phyloP scores from a whole-genome alignment of 2,797 vertebrate species.

The Bufotes viridis region DNA sequence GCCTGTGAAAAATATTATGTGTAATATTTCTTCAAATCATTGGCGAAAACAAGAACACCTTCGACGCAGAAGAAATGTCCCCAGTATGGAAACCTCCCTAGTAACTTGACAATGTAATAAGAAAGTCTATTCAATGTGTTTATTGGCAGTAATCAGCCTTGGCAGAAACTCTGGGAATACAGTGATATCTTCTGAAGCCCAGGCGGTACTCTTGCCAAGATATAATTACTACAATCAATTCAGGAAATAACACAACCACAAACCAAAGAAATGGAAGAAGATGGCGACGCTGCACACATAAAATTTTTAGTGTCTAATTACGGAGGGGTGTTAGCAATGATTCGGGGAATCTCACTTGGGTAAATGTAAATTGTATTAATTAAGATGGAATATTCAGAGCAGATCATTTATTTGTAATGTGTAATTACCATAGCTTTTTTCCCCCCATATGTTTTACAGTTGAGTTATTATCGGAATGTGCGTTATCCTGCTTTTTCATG shows the following conservation, averaged over 20 bases:
- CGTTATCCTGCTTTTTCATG: background rate
- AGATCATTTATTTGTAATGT: background rate
- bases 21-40: slow-evolving; percentile 22
- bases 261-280: slow-evolving; percentile 13
- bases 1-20: slow-evolving; percentile 9
- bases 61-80: slow-evolving; percentile 22
- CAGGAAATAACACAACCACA: slow-evolving; percentile 36
- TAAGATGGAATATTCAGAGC: slow-evolving; percentile 11
- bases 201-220: slow-evolving; percentile 42
- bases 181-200: slow-evolving; percentile 45
- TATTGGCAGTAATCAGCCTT: slow-evolving; percentile 55
- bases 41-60: slow-evolving; percentile 8
- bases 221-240: slow-evolving; percentile 57
- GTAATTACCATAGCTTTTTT: slow-evolving; percentile 1
- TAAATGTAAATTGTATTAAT: slow-evolving; percentile 17
- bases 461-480: slow-evolving; percentile 9
- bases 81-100: slow-evolving; percentile 21
- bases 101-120: slow-evolving; percentile 45
- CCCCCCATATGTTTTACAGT: background rate
- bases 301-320: slow-evolving; percentile 27
- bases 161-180: slow-evolving; percentile 49
- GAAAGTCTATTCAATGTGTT: slow-evolving; percentile 48
- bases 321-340: background rate
- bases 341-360: background rate
- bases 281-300: slow-evolving; percentile 28